Percentiles rank a stretch among this genome's conserved stretches.
Conservation (phyloP, 2,113 vertebrate species). For the Gallinago media region DNA sequence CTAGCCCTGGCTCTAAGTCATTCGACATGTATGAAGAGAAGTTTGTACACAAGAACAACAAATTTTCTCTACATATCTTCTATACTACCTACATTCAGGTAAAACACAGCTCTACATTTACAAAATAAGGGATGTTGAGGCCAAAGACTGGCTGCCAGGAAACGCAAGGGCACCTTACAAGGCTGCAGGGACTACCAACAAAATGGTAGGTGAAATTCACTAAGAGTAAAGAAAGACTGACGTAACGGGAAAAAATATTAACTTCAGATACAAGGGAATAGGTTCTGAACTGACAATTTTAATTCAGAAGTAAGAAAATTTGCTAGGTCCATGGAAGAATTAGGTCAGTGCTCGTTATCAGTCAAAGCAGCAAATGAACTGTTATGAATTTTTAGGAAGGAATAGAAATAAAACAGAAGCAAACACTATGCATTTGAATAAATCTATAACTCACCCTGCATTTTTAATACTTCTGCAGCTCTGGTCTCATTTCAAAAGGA, state of each 20-base stretch:
- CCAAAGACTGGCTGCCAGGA: not conserved
- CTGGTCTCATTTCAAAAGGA: not conserved
- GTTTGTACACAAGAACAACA: not conserved
- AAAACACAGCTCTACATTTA: not conserved
- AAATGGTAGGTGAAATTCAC: not conserved
- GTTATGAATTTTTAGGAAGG: not conserved
- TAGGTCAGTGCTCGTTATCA: not conserved
- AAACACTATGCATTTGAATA: not conserved
- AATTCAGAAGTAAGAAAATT: not conserved
- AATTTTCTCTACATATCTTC: not conserved
- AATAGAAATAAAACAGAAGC: not conserved
- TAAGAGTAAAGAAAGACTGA: not conserved
- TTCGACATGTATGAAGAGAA: not conserved
- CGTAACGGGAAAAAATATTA: not conserved
- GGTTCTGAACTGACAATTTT: not conserved
- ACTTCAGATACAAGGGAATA: not conserved
- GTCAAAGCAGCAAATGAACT: not conserved
- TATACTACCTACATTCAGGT: not conserved
- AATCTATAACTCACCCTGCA: not conserved
- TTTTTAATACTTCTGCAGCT: not conserved
- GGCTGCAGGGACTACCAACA: not conserved
- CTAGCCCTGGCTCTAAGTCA: not conserved
- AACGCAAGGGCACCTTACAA: not conserved
- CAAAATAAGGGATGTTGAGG: not conserved
- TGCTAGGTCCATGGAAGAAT: not conserved